phyloP scores from a whole-genome alignment of 2,113 vertebrate species.

The Melanocharis versteri region DNA sequence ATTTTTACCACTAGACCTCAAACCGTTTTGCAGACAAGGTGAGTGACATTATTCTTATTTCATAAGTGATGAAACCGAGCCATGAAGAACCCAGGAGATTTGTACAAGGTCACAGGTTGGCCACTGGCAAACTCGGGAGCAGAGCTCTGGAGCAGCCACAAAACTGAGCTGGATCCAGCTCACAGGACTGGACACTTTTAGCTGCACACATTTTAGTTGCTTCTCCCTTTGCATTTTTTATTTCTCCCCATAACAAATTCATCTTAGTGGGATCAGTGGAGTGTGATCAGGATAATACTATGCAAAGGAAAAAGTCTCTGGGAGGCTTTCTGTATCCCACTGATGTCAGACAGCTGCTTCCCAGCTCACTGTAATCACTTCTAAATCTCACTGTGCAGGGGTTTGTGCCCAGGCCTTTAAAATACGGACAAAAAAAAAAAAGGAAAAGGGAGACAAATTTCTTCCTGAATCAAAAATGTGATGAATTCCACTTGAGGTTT shows the following conservation, averaged over 20 bases:
- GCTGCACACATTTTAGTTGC: background rate
- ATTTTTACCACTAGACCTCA: background rate
- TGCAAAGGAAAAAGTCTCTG: background rate
- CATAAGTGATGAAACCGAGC: background rate
- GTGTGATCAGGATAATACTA: background rate
- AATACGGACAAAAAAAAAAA: background rate
- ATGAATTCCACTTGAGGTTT: background rate
- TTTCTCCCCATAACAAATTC: background rate
- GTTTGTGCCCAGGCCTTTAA: background rate
- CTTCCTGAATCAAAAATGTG: background rate
- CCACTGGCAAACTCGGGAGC: fast-evolving
- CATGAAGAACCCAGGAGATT: background rate
- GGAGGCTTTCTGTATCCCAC: background rate
- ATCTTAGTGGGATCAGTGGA: background rate
- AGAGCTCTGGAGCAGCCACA: background rate
- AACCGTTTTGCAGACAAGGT: background rate
- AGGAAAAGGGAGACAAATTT: background rate
- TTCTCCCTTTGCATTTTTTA: background rate
- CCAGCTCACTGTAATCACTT: background rate
- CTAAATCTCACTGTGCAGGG: background rate
- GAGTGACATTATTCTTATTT: background rate
- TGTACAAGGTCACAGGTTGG: background rate
- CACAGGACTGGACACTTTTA: background rate
- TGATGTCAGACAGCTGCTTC: background rate
- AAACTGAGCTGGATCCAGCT: background rate